These are phyloP conservation scores for Poeciliopsis paucimaculata DNA, from an alignment of 2,797 vertebrate species.

Conservation along the genomic window DNA sequence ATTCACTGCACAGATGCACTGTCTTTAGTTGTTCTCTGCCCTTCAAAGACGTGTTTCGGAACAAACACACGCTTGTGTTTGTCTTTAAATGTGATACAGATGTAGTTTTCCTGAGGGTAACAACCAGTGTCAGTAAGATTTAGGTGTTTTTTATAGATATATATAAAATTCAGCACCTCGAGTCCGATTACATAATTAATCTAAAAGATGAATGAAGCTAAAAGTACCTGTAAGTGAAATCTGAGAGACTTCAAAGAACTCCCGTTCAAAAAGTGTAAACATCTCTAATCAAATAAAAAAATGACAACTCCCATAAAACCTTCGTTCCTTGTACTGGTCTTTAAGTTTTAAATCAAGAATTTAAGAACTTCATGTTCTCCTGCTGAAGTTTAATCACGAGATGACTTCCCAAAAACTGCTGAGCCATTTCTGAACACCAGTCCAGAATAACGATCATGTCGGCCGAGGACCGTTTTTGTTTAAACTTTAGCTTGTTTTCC, in stretches of 20 bases:
- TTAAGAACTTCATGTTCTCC: neutral
- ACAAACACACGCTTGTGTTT: neutral
- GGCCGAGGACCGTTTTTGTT: neutral
- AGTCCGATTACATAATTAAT: conserved; percentile 13
- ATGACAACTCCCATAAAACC: neutral
- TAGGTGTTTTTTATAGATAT: neutral
- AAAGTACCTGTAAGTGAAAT: conserved; percentile 1
- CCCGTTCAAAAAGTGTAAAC: neutral
- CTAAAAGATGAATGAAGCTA: conserved; percentile 5
- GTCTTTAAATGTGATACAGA: conserved; percentile 20
- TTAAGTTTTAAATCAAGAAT: neutral
- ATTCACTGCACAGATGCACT: conserved; percentile 19
- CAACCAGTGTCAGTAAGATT: conserved; percentile 29
- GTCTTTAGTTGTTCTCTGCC: neutral
- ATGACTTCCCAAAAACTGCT: neutral
- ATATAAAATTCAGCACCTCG: conserved; percentile 16
- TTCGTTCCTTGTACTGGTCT: neutral
- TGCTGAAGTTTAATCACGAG: neutral
- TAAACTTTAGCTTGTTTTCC: neutral
- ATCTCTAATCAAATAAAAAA: neutral
- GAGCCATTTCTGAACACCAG: neutral
- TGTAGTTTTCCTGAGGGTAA: conserved; percentile 60
- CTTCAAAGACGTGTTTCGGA: conserved; percentile 14
- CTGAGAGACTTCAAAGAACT: neutral
- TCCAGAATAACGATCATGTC: neutral